phyloP scores from a whole-genome alignment of 2,888 invertebrate species.

The Palloptera scutellata region DNA sequence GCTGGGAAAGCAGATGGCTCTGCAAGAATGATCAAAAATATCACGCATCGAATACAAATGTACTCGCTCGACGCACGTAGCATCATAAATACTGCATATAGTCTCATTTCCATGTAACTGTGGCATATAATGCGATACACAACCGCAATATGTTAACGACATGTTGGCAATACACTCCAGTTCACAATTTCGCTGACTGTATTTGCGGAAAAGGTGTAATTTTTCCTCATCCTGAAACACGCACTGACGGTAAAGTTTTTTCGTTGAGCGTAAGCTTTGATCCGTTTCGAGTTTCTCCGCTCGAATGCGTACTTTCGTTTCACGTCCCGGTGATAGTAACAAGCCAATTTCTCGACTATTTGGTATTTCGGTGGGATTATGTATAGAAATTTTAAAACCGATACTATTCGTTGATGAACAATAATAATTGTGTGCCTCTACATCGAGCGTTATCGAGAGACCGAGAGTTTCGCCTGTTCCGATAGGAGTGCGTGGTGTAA shows the following conservation, averaged over 20 bases:
- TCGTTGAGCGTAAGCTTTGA: constrained; percentile 28
- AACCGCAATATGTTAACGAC: constrained; percentile 60
- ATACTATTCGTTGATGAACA: constrained; percentile 75
- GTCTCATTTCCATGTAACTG: constrained; percentile 71
- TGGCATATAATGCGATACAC: constrained; percentile 50
- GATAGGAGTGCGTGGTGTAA: constrained; percentile 65
- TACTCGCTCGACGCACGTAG: constrained; percentile 64
- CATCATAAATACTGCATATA: constrained; percentile 75
- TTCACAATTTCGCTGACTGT: constrained; percentile 78
- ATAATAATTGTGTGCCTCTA: constrained; percentile 75
- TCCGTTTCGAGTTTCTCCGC: constrained; percentile 38
- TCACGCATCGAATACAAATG: constrained; percentile 31
- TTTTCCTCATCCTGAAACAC: constrained; percentile 74
- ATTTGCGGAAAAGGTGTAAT: constrained; percentile 71
- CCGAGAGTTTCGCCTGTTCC: constrained; percentile 76
- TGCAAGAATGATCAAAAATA: constrained; percentile 36
- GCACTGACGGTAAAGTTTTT: constrained; percentile 66
- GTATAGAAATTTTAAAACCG: constrained; percentile 49
- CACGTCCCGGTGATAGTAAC: constrained; percentile 39
- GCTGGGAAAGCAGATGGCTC: constrained; percentile 69
- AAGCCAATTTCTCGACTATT: constrained; percentile 42
- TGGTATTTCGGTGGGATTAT: constrained; percentile 43
- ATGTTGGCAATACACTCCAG: constrained; percentile 79
- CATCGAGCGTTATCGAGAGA: constrained; percentile 73
- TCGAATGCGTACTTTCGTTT: constrained; percentile 42